Percentiles rank a stretch among this genome's conserved stretches.
phyloP scores from a whole-genome alignment of 2,888 invertebrate species.

The Laspeyria flexula region DNA sequence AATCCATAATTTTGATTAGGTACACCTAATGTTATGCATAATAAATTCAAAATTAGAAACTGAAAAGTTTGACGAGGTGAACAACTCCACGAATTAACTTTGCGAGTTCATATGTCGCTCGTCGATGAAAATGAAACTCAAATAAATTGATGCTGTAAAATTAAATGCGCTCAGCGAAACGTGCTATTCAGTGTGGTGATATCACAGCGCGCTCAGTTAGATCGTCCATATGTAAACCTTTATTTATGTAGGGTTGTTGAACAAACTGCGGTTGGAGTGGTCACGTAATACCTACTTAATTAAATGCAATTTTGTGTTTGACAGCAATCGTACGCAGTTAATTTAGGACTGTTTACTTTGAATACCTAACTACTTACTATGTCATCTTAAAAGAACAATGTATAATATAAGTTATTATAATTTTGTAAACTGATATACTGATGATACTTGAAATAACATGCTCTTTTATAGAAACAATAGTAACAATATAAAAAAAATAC shows the following conservation, averaged over 20 bases:
- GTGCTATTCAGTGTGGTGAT: slow-evolving; percentile 51
- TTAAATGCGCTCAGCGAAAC: slow-evolving; percentile 49
- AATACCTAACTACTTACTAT: slow-evolving; percentile 16
- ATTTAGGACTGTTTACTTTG: slow-evolving; percentile 25
- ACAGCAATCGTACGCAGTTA: slow-evolving; percentile 28
- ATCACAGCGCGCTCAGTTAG: slow-evolving; percentile 47
- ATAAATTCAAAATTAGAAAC: slow-evolving; percentile 16
- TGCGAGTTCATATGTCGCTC: slow-evolving; percentile 12
- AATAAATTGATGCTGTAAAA: slow-evolving; percentile 37
- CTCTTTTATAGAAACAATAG: too few species aligned
- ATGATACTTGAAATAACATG: too few species aligned
- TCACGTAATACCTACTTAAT: slow-evolving; percentile 37
- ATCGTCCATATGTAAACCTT: slow-evolving; percentile 40
- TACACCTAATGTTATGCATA: neutral
- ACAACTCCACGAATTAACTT: slow-evolving; percentile 22
- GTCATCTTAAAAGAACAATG: neutral
- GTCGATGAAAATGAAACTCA: slow-evolving; percentile 25
- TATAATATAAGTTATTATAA: too few species aligned
- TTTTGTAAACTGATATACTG: too few species aligned
- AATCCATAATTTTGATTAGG: slow-evolving; percentile 8
- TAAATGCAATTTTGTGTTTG: slow-evolving; percentile 40
- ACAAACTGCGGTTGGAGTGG: slow-evolving; percentile 32
- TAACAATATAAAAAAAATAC: too few species aligned
- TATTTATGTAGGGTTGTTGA: slow-evolving; percentile 43
- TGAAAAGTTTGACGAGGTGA: slow-evolving; percentile 14